phyloP scores from a whole-genome alignment of 2,113 vertebrate genomes.

The Acanthisitta chloris region DNA sequence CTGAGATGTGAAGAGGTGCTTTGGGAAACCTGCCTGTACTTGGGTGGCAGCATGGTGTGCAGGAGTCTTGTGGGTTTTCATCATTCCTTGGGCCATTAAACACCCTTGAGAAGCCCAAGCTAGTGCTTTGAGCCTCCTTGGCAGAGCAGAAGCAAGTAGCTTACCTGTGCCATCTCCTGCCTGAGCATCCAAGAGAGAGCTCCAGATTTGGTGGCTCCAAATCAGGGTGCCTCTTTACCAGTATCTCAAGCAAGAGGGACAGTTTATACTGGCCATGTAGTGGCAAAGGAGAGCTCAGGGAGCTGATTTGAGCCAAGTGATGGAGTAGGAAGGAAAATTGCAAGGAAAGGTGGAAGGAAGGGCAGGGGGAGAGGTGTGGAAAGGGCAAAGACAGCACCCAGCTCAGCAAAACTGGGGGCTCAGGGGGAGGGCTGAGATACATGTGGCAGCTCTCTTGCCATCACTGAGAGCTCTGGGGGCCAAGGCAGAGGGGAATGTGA shows the following conservation, averaged over 20 bases:
- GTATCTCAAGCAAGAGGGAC: background rate
- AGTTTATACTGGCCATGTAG: background rate
- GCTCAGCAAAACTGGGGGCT: background rate
- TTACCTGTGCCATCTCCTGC: background rate
- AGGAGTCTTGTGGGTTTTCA: accelerated
- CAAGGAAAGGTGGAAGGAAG: background rate
- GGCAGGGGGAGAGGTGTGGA: background rate
- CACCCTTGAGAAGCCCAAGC: background rate
- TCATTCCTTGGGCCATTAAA: accelerated
- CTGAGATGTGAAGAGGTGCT: background rate
- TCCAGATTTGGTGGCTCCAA: background rate
- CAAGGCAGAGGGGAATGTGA: background rate
- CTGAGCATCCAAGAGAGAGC: background rate
- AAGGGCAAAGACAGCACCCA: background rate
- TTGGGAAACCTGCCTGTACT: background rate
- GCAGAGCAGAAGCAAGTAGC: background rate
- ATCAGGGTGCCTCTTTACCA: background rate
- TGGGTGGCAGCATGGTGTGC: background rate
- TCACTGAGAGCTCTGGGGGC: background rate
- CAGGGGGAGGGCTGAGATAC: background rate
- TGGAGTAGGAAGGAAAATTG: background rate
- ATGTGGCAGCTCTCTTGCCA: accelerated
- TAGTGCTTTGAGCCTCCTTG: background rate
- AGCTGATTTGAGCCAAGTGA: background rate
- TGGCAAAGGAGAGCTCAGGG: background rate